phyloP scores from a whole-genome alignment of 2,888 invertebrate genomes.

The Adineta ricciae region DNA sequence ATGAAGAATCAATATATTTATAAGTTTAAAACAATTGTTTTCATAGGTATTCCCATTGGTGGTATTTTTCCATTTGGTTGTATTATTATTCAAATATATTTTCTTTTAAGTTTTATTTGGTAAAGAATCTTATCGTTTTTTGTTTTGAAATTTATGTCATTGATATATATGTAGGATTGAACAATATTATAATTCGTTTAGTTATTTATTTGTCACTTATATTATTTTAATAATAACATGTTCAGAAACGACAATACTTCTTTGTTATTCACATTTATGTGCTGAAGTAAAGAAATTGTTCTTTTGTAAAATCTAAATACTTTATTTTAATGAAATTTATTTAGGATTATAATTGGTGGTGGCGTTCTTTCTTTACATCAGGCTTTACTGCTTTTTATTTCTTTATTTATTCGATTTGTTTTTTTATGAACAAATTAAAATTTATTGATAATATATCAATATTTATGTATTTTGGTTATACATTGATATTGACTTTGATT shows the following conservation, averaged over 20 bases:
- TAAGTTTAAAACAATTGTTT: too few species aligned
- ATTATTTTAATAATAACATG: conserved; percentile 87
- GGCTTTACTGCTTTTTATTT: conserved; percentile 93
- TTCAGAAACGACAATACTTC: conserved; percentile 83
- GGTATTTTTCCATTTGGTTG: conserved; percentile 92
- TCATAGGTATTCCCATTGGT: conserved; percentile 67
- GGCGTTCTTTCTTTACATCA: conserved; percentile 88
- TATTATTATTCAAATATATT: conserved; percentile 90
- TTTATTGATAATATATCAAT: conserved; percentile 86
- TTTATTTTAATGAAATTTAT: too few species aligned
- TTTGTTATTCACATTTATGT: conserved; percentile 93
- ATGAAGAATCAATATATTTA: too few species aligned
- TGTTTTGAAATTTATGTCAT: background rate
- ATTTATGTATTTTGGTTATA: conserved; percentile 96
- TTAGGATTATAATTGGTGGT: conserved; percentile 95
- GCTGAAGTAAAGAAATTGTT: conserved; percentile 66
- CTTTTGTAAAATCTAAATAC: too few species aligned
- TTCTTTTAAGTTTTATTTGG: conserved; percentile 90
- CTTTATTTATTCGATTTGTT: conserved; percentile 93
- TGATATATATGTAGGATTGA: conserved; percentile 54
- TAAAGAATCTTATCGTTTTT: background rate
- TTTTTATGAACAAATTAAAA: conserved; percentile 85
- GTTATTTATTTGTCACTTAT: conserved; percentile 86
- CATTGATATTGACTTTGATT: conserved; percentile 89
- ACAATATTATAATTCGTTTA: conserved; percentile 97